Evolutionary conservation across 2,888 invertebrate genomes (phyloP).

Genomic region (Boloria selene): DNA sequence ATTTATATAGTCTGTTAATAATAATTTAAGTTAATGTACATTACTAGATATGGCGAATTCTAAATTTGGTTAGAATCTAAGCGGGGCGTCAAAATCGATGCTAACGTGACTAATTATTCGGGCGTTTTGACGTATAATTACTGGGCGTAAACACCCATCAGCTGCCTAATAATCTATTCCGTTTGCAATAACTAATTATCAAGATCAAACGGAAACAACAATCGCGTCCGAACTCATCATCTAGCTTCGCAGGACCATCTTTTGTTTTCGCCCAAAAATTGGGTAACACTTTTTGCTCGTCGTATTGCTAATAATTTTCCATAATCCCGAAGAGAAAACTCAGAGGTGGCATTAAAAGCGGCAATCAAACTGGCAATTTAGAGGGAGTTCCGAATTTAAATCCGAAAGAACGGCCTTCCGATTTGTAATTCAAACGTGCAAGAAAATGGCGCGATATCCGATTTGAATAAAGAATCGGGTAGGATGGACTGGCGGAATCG

Average conservation of each 20-base stretch:
- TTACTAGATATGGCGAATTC: not conserved
- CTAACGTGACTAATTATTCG: conserved; percentile 45
- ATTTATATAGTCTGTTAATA: not conserved
- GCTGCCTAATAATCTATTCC: conserved; percentile 69
- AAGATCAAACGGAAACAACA: conserved; percentile 71
- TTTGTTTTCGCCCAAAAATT: conserved; percentile 44
- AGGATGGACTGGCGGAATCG: conserved; percentile 33
- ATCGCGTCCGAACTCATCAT: conserved; percentile 56
- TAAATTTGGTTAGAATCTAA: conserved; percentile 26
- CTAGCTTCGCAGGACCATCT: conserved; percentile 42
- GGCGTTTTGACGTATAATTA: conserved; percentile 56
- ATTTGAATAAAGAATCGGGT: conserved; percentile 67
- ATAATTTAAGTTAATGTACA: not conserved
- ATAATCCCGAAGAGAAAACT: conserved; percentile 65
- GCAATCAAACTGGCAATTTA: conserved; percentile 78
- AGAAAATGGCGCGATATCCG: conserved; percentile 69
- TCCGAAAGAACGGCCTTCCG: conserved; percentile 72
- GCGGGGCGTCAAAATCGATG: conserved; percentile 42
- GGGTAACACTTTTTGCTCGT: conserved; percentile 44
- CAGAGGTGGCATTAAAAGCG: conserved; percentile 70
- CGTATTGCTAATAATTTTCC: conserved; percentile 49
- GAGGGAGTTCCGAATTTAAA: conserved; percentile 68
- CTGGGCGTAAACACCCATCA: conserved; percentile 51
- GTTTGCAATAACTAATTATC: conserved; percentile 75
- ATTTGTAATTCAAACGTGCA: conserved; percentile 79